Conservation (phyloP, 2,888 invertebrate species). For the Hirtodrosophila confusa region DNA sequence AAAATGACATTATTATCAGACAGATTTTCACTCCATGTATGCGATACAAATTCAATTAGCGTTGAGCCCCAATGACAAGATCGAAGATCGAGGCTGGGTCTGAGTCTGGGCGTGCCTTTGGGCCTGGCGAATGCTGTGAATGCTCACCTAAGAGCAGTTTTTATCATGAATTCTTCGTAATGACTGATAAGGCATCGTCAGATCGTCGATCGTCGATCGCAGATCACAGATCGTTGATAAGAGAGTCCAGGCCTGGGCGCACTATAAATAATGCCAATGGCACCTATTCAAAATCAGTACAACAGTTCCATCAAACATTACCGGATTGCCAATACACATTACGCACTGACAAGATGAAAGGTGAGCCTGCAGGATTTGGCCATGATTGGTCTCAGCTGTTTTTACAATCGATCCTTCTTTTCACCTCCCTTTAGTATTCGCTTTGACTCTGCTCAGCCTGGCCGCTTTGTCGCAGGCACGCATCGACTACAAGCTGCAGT, state of each 20-base stretch:
- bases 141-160: background rate
- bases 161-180: slow-evolving; percentile 32
- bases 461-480: slow-evolving; percentile 66
- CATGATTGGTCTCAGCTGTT: too few species aligned
- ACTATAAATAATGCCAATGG: slow-evolving; percentile 76
- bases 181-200: slow-evolving; percentile 35
- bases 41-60: slow-evolving; percentile 68
- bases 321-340: slow-evolving; percentile 51
- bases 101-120: slow-evolving; percentile 31
- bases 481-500: slow-evolving; percentile 70
- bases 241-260: slow-evolving; percentile 8
- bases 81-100: slow-evolving; percentile 2
- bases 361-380: slow-evolving; percentile 47
- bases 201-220: slow-evolving; percentile 42
- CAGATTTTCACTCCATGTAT: slow-evolving; percentile 11
- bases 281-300: slow-evolving; percentile 64
- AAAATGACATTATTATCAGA: slow-evolving; percentile 43
- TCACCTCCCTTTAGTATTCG: slow-evolving; percentile 49
- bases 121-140: background rate
- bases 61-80: slow-evolving; percentile 10
- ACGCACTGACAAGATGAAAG: slow-evolving; percentile 72
- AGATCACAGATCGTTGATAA: slow-evolving; percentile 54
- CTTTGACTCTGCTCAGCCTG: slow-evolving; percentile 71
- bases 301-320: slow-evolving; percentile 66
- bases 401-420: background rate